Evolutionary conservation across 2,888 invertebrate species (phyloP), one percentile per base, ranked within the genome.

Genomic region (Nymphalis urticae): DNA sequence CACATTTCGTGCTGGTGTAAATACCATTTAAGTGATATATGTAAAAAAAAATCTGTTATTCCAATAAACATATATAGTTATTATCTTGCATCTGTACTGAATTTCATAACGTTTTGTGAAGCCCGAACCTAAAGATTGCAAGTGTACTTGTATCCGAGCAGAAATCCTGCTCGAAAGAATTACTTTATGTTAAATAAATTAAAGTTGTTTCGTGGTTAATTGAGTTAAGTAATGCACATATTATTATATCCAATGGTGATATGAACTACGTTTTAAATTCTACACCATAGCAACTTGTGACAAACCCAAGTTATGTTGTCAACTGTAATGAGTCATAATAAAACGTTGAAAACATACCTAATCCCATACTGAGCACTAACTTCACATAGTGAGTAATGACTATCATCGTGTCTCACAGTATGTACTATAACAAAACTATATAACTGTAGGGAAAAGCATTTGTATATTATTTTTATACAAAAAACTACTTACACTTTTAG

Each of bases 311-410:
- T 54, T 3, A 61, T 50, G 59, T 32, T 54, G 61, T 48, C 61
- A 66, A 61, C 61, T 32, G 51, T 1, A 2, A 16, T 66, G 66
- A 66, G 32, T 66, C 66, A 66, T 58, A 8, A 32, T n/a, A 36
- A 56, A 58, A 17, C 32, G 17, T 32, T 58, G 58, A 19, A 36
- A 58, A 58, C 58, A 58, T 58, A 21, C 36, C 58, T 58, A 58
- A 58, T 10, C 58, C 58, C 58, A 58, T 58, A 58, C 54, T 17
- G 54, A 32, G 54, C 17, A 19, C 9, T 58, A 13, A 27, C 42
- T 9, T 58, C 58, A 42, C 42, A 42, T 56, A 13, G 42, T 58
- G 58, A 58, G 58, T 42, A 58, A 58, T 42, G 32, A 32, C 8
- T 56, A 32, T 56, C 54, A 42, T 5, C 5, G 56, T 10, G 19